Evolutionary conservation across 53 echinoderm and acorn worm genomes (phyloP), one percentile per base, ranked within the genome.

Genomic region (Arbacia lixula): DNA sequence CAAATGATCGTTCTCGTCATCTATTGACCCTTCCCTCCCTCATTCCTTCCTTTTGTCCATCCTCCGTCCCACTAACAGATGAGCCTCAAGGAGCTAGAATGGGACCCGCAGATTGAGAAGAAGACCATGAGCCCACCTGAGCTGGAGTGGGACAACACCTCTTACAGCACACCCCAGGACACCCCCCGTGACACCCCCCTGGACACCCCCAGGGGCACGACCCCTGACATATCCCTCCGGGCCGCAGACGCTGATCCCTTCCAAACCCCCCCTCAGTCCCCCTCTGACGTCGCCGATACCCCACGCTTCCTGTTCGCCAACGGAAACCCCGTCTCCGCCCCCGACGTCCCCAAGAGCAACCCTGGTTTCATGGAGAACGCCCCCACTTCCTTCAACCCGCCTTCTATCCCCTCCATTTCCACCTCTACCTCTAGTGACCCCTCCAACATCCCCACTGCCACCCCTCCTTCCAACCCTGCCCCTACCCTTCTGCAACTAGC

Each of bases 121-220:
- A 81, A 81, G 34, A 50, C 16, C 64, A 63, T 81, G 10, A 41
- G 64, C 46, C 63, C 39, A 33, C 82, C 82, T 1, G 82, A 81
- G 46, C 82, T 81, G 29, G 82, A 81, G 64, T 81, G 82, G 82
- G 82, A 81, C 82, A 81, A 81, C 82, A 81, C 62, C 41, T 63
- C 63, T 4, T 81, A 81, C 82, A 81, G 41, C 21, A 81, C 30
- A 43, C 57, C 78, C 16, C 5, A 10, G 12, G 82, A 61, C 35
- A 63, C 64, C 24, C 33, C 64, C 64, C 29, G 29, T 31, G 64
- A 5, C 30, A 64, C 64, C 5, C 63, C 82, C 50, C 32, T 65
- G 11, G 10, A n/a, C n/a, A n/a, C n/a, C n/a, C n/a, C n/a, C n/a
- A n/a, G n/a, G n/a, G n/a, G n/a, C 58, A 12, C 12, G 12, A 57